These are phyloP conservation scores for Galeopsomyia nigrocyanea DNA, from an alignment of 2,888 invertebrate genomes.

Conservation along the genomic window DNA sequence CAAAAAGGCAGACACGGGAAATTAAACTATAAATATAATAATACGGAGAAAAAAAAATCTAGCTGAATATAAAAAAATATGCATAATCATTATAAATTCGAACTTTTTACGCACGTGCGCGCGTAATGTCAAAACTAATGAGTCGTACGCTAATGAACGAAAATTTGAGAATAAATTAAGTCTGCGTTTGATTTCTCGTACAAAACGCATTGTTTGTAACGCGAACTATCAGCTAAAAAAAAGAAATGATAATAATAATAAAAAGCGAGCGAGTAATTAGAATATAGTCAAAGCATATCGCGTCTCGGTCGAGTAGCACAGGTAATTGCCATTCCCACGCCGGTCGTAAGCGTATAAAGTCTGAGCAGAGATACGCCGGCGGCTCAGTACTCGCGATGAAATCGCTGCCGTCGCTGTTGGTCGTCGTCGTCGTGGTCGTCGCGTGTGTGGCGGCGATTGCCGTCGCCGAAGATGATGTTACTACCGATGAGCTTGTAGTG, in stretches of 20 bases:
- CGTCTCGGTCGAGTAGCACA: background rate
- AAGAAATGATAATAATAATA: no score
- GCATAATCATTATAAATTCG: background rate
- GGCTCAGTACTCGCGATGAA: slow-evolving; percentile 36
- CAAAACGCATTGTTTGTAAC: no score
- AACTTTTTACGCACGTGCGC: background rate
- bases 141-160: no score
- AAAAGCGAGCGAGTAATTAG: no score
- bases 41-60: background rate
- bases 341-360: slow-evolving; percentile 35
- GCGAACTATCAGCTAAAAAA: no score
- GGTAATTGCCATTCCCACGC: slow-evolving; percentile 35
- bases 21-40: no score
- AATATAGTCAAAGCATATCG: background rate
- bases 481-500: background rate
- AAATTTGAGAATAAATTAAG: no score
- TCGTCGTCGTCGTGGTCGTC: background rate
- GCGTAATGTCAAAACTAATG: no score
- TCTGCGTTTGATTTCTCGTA: no score
- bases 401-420: background rate
- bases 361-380: slow-evolving; percentile 28
- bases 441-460: background rate
- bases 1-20: no score
- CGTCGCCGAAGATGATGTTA: background rate
- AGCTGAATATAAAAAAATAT: background rate